A percentile compares a stretch with the other conserved stretches of the same genome.
phyloP scores from a whole-genome alignment of 2,113 vertebrate genomes.

The Aldabrachelys gigantea region DNA sequence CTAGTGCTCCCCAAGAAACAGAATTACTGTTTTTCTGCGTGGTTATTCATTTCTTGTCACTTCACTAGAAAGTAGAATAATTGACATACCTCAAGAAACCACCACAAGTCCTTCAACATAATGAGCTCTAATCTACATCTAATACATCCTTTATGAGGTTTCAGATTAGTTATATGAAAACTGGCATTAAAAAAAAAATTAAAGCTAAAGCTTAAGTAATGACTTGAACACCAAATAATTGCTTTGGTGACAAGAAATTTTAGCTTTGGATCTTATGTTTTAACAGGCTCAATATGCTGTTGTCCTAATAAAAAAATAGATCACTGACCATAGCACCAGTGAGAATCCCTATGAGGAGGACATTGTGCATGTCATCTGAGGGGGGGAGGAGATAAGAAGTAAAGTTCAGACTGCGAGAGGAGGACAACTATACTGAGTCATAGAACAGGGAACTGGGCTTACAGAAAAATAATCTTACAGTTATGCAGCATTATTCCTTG shows the following conservation, averaged over 20 bases:
- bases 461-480: neutral
- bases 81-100: too few species aligned
- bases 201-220: neutral
- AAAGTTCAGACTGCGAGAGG: neutral
- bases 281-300: neutral
- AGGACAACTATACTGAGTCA: neutral
- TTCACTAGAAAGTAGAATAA: neutral
- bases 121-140: neutral
- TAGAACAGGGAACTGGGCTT: neutral
- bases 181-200: neutral
- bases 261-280: neutral
- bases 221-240: neutral
- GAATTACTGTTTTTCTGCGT: neutral
- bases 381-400: neutral
- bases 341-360: neutral
- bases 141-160: neutral
- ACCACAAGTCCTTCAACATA: neutral
- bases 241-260: neutral
- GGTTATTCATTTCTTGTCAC: neutral
- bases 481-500: neutral
- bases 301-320: neutral
- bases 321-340: neutral
- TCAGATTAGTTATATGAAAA: neutral
- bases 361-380: neutral
- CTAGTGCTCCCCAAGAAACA: neutral